A percentile compares a stretch with the other conserved stretches of the same genome.
phyloP scores from a whole-genome alignment of 2,113 vertebrate species.

The Cercocebus atys region DNA sequence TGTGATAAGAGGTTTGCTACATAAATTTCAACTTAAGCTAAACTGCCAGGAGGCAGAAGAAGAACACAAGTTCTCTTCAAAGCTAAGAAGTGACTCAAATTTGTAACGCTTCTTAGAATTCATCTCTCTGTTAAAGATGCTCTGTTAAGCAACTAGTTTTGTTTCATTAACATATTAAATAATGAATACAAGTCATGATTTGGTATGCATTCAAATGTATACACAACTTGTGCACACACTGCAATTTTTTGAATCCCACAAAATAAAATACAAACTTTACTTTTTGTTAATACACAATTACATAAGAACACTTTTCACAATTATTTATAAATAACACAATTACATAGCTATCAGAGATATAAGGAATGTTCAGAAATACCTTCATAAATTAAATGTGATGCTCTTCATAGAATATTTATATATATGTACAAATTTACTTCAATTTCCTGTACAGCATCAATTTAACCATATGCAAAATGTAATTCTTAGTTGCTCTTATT shows the following conservation, averaged over 20 bases:
- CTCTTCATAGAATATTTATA: background rate
- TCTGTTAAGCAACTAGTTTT: conserved; percentile 7
- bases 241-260: background rate
- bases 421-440: conserved; percentile 13
- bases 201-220: background rate
- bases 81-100: background rate
- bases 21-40: conserved; percentile 28
- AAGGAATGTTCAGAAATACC: background rate
- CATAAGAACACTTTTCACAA: background rate
- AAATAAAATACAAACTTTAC: background rate
- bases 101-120: conserved; percentile 8
- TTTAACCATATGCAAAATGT: background rate
- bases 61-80: background rate
- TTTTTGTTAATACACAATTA: background rate
- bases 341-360: background rate
- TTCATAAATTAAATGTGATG: background rate
- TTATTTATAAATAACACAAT: background rate
- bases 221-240: background rate
- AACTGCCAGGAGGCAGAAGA: conserved; percentile 22
- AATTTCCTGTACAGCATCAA: background rate
- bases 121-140: background rate
- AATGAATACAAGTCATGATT: background rate
- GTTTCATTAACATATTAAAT: background rate
- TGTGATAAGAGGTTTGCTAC: background rate
- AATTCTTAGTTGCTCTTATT: background rate